Conservation (phyloP, 2,888 invertebrate species). For the Epiperipatus broadwayi region DNA sequence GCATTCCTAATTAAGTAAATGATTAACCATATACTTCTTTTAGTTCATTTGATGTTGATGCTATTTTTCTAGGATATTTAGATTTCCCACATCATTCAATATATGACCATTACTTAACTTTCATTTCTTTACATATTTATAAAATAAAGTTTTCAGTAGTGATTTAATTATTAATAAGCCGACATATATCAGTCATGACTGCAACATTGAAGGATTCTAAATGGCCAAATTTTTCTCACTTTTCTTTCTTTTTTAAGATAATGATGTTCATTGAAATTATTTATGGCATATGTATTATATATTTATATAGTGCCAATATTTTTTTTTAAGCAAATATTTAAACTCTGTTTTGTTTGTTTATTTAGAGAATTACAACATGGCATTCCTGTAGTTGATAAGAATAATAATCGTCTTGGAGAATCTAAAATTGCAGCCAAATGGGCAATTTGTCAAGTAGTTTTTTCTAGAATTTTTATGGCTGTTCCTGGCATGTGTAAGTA, state of each 20-base stretch:
- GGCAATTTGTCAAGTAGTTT: slow-evolving; percentile 68
- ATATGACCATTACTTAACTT: too few species aligned
- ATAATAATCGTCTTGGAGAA: slow-evolving; percentile 46
- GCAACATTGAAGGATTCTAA: background rate
- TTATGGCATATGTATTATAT: background rate
- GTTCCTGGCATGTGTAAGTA: slow-evolving; percentile 76
- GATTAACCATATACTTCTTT: too few species aligned
- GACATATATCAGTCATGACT: too few species aligned
- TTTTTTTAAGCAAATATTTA: slow-evolving; percentile 8
- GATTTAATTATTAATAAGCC: too few species aligned
- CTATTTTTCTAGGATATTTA: too few species aligned
- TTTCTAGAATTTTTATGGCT: slow-evolving; percentile 80
- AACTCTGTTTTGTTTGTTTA: slow-evolving; percentile 13
- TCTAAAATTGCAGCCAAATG: slow-evolving; percentile 47
- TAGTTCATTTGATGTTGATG: too few species aligned
- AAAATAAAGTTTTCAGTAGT: too few species aligned
- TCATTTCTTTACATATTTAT: too few species aligned
- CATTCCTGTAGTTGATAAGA: slow-evolving; percentile 56
- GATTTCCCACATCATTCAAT: too few species aligned
- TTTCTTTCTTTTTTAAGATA: background rate
- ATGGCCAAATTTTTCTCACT: background rate
- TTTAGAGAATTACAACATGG: slow-evolving; percentile 58
- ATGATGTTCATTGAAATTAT: background rate
- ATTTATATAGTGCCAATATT: background rate
- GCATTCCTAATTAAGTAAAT: too few species aligned